These are phyloP conservation scores for Ecliptopera silaceata DNA, from an alignment of 2,888 invertebrate species.

Conservation along the genomic window DNA sequence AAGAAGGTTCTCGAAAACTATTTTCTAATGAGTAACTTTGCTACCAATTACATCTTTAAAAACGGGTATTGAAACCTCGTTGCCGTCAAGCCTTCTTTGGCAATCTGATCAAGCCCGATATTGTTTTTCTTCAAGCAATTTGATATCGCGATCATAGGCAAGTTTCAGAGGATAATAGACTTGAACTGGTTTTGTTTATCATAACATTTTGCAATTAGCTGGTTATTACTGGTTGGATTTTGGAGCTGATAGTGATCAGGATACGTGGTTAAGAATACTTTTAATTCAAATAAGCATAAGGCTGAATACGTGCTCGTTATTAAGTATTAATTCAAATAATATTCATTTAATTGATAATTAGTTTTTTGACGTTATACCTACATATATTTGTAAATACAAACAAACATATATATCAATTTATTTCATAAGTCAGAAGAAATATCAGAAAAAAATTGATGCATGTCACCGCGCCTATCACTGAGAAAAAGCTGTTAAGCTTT, in stretches of 20 bases:
- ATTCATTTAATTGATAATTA: too few species aligned
- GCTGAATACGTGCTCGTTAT: too few species aligned
- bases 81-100: constrained; percentile 73
- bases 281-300: too few species aligned
- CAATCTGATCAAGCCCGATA: constrained; percentile 67
- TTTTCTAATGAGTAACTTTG: constrained; percentile 48
- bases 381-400: too few species aligned
- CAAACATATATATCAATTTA: too few species aligned
- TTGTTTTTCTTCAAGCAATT: constrained; percentile 64
- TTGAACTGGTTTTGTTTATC: constrained; percentile 14
- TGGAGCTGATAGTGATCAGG: not conserved
- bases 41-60: constrained; percentile 77
- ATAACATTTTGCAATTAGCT: not conserved
- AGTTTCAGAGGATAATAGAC: constrained; percentile 23
- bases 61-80: constrained; percentile 70
- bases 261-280: not conserved
- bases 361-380: too few species aligned
- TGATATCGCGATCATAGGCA: constrained; percentile 48
- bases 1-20: not conserved
- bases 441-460: too few species aligned
- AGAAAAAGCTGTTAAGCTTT: too few species aligned
- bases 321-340: too few species aligned
- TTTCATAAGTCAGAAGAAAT: too few species aligned
- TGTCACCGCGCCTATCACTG: too few species aligned
- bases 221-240: not conserved